Evolutionary conservation across 1,140 invertebrate genomes (phyloP).

Genomic region (Caenorhabditis elegans): DNA sequence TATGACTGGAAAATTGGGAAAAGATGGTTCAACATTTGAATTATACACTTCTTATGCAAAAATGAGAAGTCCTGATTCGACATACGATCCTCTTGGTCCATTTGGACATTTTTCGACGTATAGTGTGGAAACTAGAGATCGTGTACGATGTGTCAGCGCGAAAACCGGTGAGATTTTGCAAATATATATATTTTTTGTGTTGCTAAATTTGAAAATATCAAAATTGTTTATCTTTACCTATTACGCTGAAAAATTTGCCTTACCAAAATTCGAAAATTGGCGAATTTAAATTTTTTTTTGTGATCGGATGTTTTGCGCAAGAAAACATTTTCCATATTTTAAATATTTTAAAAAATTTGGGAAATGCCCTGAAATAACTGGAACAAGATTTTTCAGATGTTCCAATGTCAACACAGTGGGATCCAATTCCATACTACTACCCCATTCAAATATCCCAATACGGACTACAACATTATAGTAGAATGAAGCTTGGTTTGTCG

Average conservation of each 20-base stretch:
- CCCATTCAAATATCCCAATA: constrained; percentile 98
- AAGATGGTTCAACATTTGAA: constrained; percentile 48
- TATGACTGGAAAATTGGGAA: constrained; percentile 38
- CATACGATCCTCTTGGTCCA: constrained; percentile 82
- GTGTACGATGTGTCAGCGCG: constrained; percentile 92
- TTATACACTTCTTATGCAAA: constrained; percentile 55
- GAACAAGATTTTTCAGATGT: constrained; percentile 65
- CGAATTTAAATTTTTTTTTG: too few species aligned
- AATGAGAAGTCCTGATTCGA: constrained; percentile 59
- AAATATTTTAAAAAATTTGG: too few species aligned
- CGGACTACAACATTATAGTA: constrained; percentile 89
- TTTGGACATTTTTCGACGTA: constrained; percentile 97
- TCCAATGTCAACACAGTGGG: constrained; percentile 90
- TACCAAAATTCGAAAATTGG: too few species aligned
- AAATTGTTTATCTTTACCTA: too few species aligned
- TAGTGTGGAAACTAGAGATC: constrained; percentile 88
- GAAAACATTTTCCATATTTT: too few species aligned
- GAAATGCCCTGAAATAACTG: neutral
- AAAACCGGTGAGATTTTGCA: constrained; percentile 73
- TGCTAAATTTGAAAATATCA: too few species aligned
- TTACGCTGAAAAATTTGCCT: too few species aligned
- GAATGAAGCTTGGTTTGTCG: constrained; percentile 36
- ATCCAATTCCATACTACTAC: constrained; percentile 80
- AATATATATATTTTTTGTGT: too few species aligned
- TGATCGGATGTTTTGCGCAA: too few species aligned